Conservation (phyloP, 92 coral and sea anemone species). For the Palythoa grandis region DNA sequence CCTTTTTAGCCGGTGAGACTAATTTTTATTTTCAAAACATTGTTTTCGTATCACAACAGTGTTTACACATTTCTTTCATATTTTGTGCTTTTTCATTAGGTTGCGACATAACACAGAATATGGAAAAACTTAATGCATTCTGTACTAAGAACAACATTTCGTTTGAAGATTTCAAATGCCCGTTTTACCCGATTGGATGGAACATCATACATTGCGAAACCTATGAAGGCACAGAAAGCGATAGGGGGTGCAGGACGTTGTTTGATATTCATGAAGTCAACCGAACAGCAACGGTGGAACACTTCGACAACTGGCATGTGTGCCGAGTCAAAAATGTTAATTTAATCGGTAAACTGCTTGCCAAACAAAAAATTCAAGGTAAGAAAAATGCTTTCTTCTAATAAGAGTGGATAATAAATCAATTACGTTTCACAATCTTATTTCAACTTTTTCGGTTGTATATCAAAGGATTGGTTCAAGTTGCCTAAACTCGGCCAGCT, state of each 20-base stretch:
- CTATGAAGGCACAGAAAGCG: neutral
- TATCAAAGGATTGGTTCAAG: too few species aligned
- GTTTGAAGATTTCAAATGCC: constrained; percentile 8
- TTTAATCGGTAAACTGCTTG: neutral
- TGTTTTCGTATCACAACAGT: too few species aligned
- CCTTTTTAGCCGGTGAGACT: too few species aligned
- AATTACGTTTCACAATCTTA: too few species aligned
- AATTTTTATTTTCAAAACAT: too few species aligned
- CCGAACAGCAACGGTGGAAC: neutral
- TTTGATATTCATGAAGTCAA: neutral
- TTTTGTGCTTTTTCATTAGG: neutral
- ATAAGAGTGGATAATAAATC: too few species aligned
- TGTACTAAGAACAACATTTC: neutral
- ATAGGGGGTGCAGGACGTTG: neutral
- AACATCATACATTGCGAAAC: neutral
- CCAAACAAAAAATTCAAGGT: too few species aligned
- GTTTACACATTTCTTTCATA: too few species aligned
- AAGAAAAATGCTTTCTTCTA: too few species aligned
- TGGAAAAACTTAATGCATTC: neutral
- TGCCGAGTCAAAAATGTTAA: constrained; percentile 4
- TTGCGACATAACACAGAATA: neutral
- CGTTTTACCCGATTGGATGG: constrained; percentile 18
- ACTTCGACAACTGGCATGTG: constrained; percentile 3
- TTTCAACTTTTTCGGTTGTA: too few species aligned
- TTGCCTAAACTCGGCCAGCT: too few species aligned